Conservation (phyloP, 1,140 invertebrate species). For the Pachypeltis micranthus region DNA sequence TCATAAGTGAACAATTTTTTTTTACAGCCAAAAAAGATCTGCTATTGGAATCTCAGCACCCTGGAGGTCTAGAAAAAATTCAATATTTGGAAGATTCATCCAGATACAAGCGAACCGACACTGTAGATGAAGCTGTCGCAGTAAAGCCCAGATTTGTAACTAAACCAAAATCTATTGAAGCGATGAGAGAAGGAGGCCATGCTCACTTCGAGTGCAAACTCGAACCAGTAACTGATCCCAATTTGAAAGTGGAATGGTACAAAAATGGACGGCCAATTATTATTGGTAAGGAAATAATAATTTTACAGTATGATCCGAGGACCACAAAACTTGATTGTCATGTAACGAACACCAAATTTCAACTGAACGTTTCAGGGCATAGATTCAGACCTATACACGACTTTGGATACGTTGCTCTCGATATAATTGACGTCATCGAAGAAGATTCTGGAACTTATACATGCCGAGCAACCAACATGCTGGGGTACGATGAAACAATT, state of each 20-base stretch:
- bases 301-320: slow-evolving; percentile 18
- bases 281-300: no score
- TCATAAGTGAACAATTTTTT: no score
- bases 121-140: slow-evolving; percentile 69
- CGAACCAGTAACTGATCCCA: slow-evolving; percentile 89
- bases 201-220: slow-evolving; percentile 97
- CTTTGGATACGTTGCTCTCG: slow-evolving; percentile 87
- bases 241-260: slow-evolving; percentile 87
- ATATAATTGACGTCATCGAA: slow-evolving; percentile 80
- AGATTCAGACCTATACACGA: slow-evolving; percentile 89
- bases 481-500: slow-evolving; percentile 74
- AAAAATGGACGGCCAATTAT: slow-evolving; percentile 81
- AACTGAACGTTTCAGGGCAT: slow-evolving; percentile 58
- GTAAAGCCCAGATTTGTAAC: slow-evolving; percentile 73
- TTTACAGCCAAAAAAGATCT: slow-evolving; percentile 66
- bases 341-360: background rate
- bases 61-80: slow-evolving; percentile 76
- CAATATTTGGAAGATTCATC: slow-evolving; percentile 81
- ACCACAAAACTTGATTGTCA: slow-evolving; percentile 12
- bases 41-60: slow-evolving; percentile 71
- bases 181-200: slow-evolving; percentile 78
- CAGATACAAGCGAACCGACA: slow-evolving; percentile 67
- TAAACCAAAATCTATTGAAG: slow-evolving; percentile 70
- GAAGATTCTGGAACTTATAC: slow-evolving; percentile 92
- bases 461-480: slow-evolving; percentile 76